A percentile compares a stretch with the other conserved stretches of the same genome.
Conservation (phyloP, 2,888 invertebrate genomes). For the Netelia melanura region DNA sequence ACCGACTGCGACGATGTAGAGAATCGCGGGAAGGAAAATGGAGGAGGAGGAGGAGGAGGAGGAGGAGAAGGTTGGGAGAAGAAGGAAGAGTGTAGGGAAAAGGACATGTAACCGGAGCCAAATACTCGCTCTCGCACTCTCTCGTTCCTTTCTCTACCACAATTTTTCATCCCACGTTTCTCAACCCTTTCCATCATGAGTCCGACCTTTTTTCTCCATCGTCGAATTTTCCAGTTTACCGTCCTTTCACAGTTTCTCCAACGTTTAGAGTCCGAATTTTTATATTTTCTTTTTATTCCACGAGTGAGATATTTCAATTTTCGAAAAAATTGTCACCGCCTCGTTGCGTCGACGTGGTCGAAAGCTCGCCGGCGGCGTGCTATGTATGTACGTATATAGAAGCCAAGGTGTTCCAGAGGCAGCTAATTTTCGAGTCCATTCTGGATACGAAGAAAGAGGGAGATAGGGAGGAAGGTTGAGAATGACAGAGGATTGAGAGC, state of each 20-base stretch:
- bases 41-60: slow-evolving; percentile 8
- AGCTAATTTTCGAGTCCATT: slow-evolving; percentile 54
- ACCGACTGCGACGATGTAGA: slow-evolving; percentile 51
- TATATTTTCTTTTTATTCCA: neutral
- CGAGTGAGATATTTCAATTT: slow-evolving; percentile 58
- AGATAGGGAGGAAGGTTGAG: slow-evolving; percentile 66
- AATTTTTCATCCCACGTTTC: slow-evolving; percentile 26
- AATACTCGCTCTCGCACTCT: slow-evolving; percentile 49
- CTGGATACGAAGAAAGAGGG: slow-evolving; percentile 47
- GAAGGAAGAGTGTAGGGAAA: slow-evolving; percentile 18
- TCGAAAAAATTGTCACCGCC: slow-evolving; percentile 15
- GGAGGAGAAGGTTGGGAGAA: neutral
- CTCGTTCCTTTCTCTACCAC: slow-evolving; percentile 48
- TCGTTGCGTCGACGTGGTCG: slow-evolving; percentile 7
- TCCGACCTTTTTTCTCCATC: slow-evolving; percentile 8
- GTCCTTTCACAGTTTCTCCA: slow-evolving; percentile 29
- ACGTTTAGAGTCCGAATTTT: slow-evolving; percentile 35
- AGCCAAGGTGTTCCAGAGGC: slow-evolving; percentile 31
- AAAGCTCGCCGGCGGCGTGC: slow-evolving; percentile 16
- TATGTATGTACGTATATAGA: neutral
- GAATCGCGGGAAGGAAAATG: slow-evolving; percentile 6
- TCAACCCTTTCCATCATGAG: slow-evolving; percentile 33
- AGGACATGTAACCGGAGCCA: slow-evolving; percentile 59
- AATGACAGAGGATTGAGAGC: slow-evolving; percentile 70
- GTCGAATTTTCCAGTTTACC: slow-evolving; percentile 56